Evolutionary conservation across 2,888 invertebrate species (phyloP), one percentile per base, ranked within the genome.

Genomic region (Caenorhabditis japonica): DNA sequence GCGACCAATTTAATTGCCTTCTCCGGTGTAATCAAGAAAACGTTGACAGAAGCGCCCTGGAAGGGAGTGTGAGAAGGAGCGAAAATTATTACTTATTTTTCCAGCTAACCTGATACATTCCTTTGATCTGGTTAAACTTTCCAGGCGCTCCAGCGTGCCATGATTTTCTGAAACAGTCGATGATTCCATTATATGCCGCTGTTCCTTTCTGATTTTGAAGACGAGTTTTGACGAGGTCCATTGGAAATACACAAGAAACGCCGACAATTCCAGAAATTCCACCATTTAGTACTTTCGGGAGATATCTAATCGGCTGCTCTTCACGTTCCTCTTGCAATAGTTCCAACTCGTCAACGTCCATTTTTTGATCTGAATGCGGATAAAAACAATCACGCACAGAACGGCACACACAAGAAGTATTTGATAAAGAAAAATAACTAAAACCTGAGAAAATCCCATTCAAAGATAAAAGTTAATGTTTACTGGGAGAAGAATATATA

Each of bases 1-100:
- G 95, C 95, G 4, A 97, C 94, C 76, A 97, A 91, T 90, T 99
- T 99, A 85, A 99, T 97, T 1, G 97, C 97, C 88, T 97, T 99
- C 89, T 99, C 97, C 0, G 97, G 97, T 0, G 97, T 97, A 73
- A 99, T 96, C 60, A 99, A 91, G 33, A 99, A 89, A 84, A 97
- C 94, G 89, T 97, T 99, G 1, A 97, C 97, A 13, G 92, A 95
- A 0, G 77, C 78, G 4, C 78, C 80, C 70, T 80, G n/a, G n/a
- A n/a, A n/a, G n/a, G n/a, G n/a, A n/a, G n/a, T n/a, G n/a, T n/a
- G n/a, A n/a, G n/a, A n/a, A n/a, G n/a, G n/a, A n/a, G n/a, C n/a
- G n/a, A n/a, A n/a, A n/a, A n/a, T n/a, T n/a, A n/a, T n/a, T n/a
- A n/a, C n/a, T n/a, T n/a, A n/a, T n/a, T 0, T 95, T 95, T 2